Percentiles rank a stretch among this genome's conserved stretches.
Evolutionary conservation across 2,797 vertebrate species (phyloP).

Genomic region (Clarias pachynema): DNA sequence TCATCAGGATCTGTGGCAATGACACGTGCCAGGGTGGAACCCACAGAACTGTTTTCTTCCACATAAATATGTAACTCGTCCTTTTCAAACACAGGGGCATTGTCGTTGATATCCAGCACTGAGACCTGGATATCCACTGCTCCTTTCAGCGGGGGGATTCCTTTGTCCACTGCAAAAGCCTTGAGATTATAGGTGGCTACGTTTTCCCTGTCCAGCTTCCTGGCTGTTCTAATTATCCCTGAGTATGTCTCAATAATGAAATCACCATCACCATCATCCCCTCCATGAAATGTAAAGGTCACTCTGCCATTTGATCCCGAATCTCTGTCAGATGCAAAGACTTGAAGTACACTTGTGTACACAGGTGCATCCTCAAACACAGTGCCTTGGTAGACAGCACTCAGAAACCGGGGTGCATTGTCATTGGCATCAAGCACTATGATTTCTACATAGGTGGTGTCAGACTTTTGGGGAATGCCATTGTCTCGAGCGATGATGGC

Average conservation of each 20-base stretch:
- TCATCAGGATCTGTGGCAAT: slow-evolving; percentile 83
- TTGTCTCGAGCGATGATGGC: slow-evolving; percentile 85
- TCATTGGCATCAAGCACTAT: slow-evolving; percentile 86
- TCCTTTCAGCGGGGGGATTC: slow-evolving; percentile 79
- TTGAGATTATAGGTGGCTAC: slow-evolving; percentile 80
- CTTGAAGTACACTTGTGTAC: slow-evolving; percentile 84
- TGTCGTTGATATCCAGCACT: slow-evolving; percentile 86
- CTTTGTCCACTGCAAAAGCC: slow-evolving; percentile 84
- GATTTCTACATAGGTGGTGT: slow-evolving; percentile 87
- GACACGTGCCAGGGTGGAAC: slow-evolving; percentile 82
- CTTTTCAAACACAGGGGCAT: slow-evolving; percentile 85
- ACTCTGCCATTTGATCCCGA: slow-evolving; percentile 84
- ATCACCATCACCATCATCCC: slow-evolving; percentile 85
- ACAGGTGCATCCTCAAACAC: slow-evolving; percentile 84
- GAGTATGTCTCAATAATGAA: slow-evolving; percentile 87
- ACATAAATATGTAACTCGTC: slow-evolving; percentile 84
- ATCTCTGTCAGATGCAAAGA: slow-evolving; percentile 85
- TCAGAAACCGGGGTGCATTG: slow-evolving; percentile 79
- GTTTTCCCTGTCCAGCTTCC: slow-evolving; percentile 84
- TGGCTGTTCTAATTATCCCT: slow-evolving; percentile 83
- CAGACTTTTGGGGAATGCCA: slow-evolving; percentile 86
- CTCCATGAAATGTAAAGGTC: slow-evolving; percentile 84
- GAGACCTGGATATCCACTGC: slow-evolving; percentile 82
- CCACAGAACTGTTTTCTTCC: slow-evolving; percentile 85
- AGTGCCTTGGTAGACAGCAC: slow-evolving; percentile 80